phyloP scores from a whole-genome alignment of 2,797 vertebrate genomes.

The Vespertilio murinus region DNA sequence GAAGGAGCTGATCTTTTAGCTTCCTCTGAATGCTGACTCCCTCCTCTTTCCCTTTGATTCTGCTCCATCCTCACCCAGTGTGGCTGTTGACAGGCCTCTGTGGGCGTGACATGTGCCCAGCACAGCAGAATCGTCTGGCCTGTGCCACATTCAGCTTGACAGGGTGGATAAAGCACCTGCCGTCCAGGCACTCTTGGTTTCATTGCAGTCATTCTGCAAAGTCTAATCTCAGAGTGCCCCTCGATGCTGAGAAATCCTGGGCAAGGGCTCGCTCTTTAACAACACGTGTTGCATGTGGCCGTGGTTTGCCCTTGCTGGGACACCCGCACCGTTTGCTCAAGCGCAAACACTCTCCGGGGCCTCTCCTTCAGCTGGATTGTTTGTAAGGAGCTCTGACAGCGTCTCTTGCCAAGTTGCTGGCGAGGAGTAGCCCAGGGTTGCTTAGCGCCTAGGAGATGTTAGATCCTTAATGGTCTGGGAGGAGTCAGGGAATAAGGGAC shows the following conservation, averaged over 20 bases:
- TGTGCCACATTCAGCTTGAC: not conserved
- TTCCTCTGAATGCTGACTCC: not conserved
- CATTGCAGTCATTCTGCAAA: not conserved
- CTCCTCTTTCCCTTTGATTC: not conserved
- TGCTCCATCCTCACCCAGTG: not conserved
- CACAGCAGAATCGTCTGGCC: not conserved
- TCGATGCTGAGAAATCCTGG: fast-evolving
- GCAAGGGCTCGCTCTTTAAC: not conserved
- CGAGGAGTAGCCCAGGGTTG: not conserved
- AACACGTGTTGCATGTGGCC: fast-evolving
- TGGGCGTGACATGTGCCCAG: not conserved
- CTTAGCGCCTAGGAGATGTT: not conserved
- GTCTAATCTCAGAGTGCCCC: not conserved
- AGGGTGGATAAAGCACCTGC: not conserved
- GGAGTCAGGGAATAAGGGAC: slow-evolving; percentile 27
- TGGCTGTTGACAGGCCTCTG: not conserved
- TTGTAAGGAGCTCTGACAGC: not conserved
- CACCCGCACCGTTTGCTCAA: fast-evolving
- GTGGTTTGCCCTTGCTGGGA: not conserved
- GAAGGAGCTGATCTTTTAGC: fast-evolving
- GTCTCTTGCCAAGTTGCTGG: not conserved
- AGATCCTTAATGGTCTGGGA: slow-evolving; percentile 24
- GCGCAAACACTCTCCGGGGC: not conserved
- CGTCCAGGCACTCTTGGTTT: not conserved
- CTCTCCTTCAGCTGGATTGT: not conserved